Conservation (phyloP, 2,888 invertebrate species). For the Alloplasta piceator region DNA sequence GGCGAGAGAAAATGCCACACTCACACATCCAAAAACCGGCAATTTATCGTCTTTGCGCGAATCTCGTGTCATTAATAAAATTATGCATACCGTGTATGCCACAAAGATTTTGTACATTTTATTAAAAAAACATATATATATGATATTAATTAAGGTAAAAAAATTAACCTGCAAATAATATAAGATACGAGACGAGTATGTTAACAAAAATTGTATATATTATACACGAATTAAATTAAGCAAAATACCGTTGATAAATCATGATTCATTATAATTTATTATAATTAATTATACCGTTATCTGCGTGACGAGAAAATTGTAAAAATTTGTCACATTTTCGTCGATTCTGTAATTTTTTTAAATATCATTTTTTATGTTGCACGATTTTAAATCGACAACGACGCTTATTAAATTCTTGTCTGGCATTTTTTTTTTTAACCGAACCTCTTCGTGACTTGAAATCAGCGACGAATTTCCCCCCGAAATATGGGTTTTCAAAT, state of each 20-base stretch:
- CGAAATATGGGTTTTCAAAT: too few species aligned
- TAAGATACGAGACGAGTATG: background rate
- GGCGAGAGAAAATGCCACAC: slow-evolving; percentile 36
- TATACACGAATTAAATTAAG: slow-evolving; percentile 32
- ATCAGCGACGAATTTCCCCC: too few species aligned
- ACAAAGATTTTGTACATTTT: slow-evolving; percentile 74
- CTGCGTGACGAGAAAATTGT: background rate
- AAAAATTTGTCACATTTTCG: too few species aligned
- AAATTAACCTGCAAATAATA: slow-evolving; percentile 2
- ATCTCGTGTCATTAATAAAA: slow-evolving; percentile 42
- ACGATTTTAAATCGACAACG: too few species aligned
- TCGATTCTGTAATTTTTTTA: background rate
- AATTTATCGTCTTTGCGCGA: slow-evolving; percentile 19
- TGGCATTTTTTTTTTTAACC: too few species aligned
- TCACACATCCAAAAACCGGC: background rate
- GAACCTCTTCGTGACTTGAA: too few species aligned
- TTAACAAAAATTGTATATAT: slow-evolving; percentile 2
- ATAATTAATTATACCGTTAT: slow-evolving; percentile 1
- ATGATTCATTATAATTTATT: background rate
- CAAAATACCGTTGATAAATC: slow-evolving; percentile 7
- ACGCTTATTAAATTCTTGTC: too few species aligned
- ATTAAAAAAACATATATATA: slow-evolving; percentile 66
- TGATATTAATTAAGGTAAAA: slow-evolving; percentile 56
- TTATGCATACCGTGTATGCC: slow-evolving; percentile 80
- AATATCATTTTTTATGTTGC: too few species aligned